These are phyloP conservation scores for Pleuronectes platessa DNA, from an alignment of 2,113 vertebrate species.

Conservation along the genomic window DNA sequence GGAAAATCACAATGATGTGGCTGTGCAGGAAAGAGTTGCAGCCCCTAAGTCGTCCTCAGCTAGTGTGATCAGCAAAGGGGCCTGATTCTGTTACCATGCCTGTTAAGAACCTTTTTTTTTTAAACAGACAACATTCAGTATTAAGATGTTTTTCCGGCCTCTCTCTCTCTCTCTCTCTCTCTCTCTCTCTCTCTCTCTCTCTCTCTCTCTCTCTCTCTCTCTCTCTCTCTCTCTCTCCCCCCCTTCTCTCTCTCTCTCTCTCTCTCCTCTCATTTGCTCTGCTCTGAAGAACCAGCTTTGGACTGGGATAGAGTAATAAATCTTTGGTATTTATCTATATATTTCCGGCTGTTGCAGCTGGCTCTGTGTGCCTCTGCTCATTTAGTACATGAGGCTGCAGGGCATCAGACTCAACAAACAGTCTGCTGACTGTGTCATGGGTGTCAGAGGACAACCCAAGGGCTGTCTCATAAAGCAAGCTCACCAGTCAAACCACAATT, in stretches of 20 bases:
- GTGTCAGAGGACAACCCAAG: slow-evolving; percentile 20
- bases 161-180: background rate
- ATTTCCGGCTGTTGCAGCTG: slow-evolving; percentile 2
- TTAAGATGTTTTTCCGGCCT: background rate
- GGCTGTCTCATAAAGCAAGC: background rate
- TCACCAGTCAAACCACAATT: background rate
- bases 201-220: too few species aligned
- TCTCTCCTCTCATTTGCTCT: background rate
- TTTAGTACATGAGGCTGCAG: slow-evolving; percentile 29
- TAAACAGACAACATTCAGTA: background rate
- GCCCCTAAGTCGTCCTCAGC: background rate
- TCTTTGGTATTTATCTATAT: slow-evolving; percentile 18
- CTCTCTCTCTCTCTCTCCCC: too few species aligned
- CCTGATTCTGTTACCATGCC: background rate
- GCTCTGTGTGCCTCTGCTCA: slow-evolving; percentile 7
- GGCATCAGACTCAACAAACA: slow-evolving; percentile 32
- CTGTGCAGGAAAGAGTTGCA: slow-evolving; percentile 11
- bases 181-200: background rate
- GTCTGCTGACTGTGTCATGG: slow-evolving; percentile 68
- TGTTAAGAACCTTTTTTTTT: background rate
- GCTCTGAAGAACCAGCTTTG: slow-evolving; percentile 24
- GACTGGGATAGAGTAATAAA: slow-evolving; percentile 11
- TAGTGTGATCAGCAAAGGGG: slow-evolving; percentile 19
- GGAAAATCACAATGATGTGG: slow-evolving; percentile 12
- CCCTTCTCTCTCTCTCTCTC: background rate